Conservation (phyloP, 2,888 invertebrate species). For the Patella depressa region DNA sequence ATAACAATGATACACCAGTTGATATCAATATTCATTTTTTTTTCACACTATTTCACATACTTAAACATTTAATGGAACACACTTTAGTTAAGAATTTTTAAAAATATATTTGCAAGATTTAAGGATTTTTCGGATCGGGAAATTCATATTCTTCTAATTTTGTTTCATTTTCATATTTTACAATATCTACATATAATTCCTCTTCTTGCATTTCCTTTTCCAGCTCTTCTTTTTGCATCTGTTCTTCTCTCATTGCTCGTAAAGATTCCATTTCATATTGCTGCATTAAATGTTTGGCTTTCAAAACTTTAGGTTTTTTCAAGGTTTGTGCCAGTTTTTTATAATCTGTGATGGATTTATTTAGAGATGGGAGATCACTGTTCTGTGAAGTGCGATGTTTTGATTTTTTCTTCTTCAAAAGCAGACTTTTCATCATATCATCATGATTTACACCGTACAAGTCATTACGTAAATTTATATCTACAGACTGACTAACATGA, state of each 20-base stretch:
- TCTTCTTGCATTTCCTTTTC: not conserved
- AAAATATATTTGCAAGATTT: too few relatives aligned
- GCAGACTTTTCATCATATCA: constrained; percentile 38
- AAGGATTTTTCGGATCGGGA: too few relatives aligned
- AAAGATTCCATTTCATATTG: constrained; percentile 14
- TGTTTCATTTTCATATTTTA: too few relatives aligned
- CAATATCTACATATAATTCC: not conserved
- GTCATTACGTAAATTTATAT: constrained; percentile 36
- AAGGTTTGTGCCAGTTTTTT: not conserved
- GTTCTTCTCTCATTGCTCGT: not conserved
- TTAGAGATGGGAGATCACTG: not conserved
- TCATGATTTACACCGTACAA: constrained; percentile 43
- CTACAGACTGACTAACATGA: not conserved
- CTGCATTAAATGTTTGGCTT: not conserved
- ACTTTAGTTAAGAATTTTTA: too few relatives aligned
- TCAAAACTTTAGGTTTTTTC: not conserved
- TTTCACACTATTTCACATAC: too few relatives aligned
- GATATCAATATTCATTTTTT: too few relatives aligned
- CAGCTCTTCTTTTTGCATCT: not conserved
- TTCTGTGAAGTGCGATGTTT: constrained; percentile 23
- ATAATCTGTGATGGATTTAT: not conserved
- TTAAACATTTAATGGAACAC: too few relatives aligned
- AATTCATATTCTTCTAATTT: too few relatives aligned
- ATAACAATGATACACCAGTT: too few relatives aligned
- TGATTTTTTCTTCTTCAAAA: constrained; percentile 31